Conservation (phyloP, 2,888 invertebrate genomes). For the Galerucella nymphaeae region DNA sequence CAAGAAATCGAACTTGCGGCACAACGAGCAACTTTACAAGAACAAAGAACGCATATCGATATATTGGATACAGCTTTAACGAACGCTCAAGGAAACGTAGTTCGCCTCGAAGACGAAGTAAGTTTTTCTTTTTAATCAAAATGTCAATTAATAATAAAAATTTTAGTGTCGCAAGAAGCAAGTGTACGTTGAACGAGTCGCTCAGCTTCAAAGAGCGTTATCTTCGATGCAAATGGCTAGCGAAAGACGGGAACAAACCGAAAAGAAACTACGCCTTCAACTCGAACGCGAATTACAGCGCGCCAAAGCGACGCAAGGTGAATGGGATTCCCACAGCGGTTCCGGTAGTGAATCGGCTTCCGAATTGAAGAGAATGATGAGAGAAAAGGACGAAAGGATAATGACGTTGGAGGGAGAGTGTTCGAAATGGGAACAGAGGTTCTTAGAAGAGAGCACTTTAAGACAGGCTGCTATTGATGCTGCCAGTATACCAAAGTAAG, state of each 20-base stretch:
- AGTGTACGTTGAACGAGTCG: slow-evolving; percentile 85
- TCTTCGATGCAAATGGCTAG: slow-evolving; percentile 85
- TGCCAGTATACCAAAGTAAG: slow-evolving; percentile 78
- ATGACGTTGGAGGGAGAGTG: slow-evolving; percentile 83
- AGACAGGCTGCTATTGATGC: slow-evolving; percentile 86
- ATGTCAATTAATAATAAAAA: slow-evolving; percentile 30
- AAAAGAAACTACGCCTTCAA: slow-evolving; percentile 84
- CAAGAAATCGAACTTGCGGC: slow-evolving; percentile 93
- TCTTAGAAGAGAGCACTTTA: slow-evolving; percentile 83
- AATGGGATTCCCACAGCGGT: slow-evolving; percentile 61
- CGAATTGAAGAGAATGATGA: slow-evolving; percentile 73
- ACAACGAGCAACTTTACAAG: slow-evolving; percentile 88
- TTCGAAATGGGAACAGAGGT: slow-evolving; percentile 87
- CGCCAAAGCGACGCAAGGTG: slow-evolving; percentile 60
- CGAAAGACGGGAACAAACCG: slow-evolving; percentile 86
- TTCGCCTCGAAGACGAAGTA: slow-evolving; percentile 89
- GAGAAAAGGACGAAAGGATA: slow-evolving; percentile 78
- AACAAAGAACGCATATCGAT: slow-evolving; percentile 92
- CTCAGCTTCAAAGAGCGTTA: slow-evolving; percentile 84
- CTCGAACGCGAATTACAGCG: slow-evolving; percentile 85
- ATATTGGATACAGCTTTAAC: slow-evolving; percentile 91
- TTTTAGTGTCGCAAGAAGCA: slow-evolving; percentile 82
- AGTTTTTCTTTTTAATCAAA: background rate
- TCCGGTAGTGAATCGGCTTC: slow-evolving; percentile 69
- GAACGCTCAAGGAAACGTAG: slow-evolving; percentile 90